Conservation (phyloP, 2,797 vertebrate species). For the Otolemur crassicaudatus region DNA sequence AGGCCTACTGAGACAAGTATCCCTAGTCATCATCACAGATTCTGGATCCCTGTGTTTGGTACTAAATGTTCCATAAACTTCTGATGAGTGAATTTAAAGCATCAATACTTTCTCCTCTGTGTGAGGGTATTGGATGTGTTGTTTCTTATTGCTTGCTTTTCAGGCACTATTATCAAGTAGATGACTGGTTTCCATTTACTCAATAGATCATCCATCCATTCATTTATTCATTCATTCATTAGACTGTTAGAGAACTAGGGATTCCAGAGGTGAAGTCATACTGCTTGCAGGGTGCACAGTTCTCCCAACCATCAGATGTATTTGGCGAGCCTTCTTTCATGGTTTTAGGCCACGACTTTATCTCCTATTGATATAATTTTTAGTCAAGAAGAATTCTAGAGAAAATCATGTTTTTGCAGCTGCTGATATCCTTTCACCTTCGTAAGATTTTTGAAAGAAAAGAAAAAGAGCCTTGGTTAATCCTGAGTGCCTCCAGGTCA, state of each 20-base stretch:
- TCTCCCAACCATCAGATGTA: not conserved
- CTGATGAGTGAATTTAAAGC: not conserved
- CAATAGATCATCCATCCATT: not conserved
- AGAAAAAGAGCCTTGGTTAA: not conserved
- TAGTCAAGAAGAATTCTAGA: conserved; percentile 39
- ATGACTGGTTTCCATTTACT: not conserved
- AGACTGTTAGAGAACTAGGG: not conserved
- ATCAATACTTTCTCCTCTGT: conserved; percentile 1
- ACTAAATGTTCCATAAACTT: not conserved
- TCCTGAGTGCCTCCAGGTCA: not conserved
- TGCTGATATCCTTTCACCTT: conserved; percentile 37
- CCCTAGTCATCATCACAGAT: not conserved
- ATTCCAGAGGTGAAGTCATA: not conserved
- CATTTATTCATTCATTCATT: not conserved
- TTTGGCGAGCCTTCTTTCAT: not conserved
- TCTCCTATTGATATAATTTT: not conserved
- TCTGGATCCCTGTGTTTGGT: not conserved
- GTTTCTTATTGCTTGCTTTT: conserved; percentile 32
- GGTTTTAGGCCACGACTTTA: not conserved
- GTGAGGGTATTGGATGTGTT: not conserved
- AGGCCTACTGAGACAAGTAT: not conserved
- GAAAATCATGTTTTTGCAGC: not conserved
- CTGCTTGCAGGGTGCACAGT: not conserved
- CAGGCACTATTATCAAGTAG: not conserved
- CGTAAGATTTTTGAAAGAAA: not conserved